Base-by-base conservation (phyloP, 2,113 vertebrate genomes). In the Sinocyclocheilus rhinocerous region DNA sequence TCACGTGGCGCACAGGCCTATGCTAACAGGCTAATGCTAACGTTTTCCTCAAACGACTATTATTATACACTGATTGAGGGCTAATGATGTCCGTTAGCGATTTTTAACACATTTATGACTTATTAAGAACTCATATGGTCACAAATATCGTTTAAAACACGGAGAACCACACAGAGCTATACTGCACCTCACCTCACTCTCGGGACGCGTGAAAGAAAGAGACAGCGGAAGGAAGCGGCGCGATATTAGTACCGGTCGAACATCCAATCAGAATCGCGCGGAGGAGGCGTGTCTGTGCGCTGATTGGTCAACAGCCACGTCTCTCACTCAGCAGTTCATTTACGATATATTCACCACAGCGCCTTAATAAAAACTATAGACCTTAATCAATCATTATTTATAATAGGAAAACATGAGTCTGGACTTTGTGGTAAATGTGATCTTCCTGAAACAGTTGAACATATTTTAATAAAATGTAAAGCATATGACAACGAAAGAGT, bases 161-260 rank as follows among this genome's bases (percentile, higher is more conserved):
- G 0, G 1, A 50, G 16, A 50, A 9, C 6, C 6, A 11, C 39
- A 48, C 22, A 7, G 0, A 3, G 7, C 22, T 3, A 0, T 2
- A 20, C 1, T 1, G 22, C 0, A 2, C 2, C 91, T 24, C 29
- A 97, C 97, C 95, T 89, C 70, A 0, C 88, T n/a, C 0, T 81
- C 93, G 95, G 95, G 95, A 94, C 96, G 96, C 97, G 95, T 95
- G 95, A 92, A 94, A 96, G 92, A 96, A 95, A 88, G 95, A 92
- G 93, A 76, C 85, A n/a, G 0, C 0, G 0, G 0, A 1, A 0
- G 0, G 1, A 0, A 20, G 36, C 0, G 0, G 9, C 0, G 0
- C 0, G 0, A 0, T 78, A 91, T 95, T 96, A 96, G 29, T 95
- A 92, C 0, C 0, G 0, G 0, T 0, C 0, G 0, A 0, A 0